Base-by-base conservation (phyloP, 2,113 vertebrate species). In the Sebastes fasciatus region DNA sequence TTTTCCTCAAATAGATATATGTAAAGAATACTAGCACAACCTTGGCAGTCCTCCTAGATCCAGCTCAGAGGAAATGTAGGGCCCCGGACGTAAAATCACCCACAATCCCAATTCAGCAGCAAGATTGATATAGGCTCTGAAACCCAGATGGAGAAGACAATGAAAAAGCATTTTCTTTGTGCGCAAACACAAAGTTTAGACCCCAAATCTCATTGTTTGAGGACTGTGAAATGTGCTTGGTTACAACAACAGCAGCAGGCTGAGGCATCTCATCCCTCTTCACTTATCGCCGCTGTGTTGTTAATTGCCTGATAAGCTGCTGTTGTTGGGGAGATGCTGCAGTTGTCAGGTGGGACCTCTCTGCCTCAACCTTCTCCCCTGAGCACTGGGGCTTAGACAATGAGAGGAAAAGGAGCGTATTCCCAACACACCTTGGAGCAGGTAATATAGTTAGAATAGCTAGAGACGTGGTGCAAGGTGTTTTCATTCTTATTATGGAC, bases 21-120 rank as follows among this genome's bases (percentile, higher is more conserved):
- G 23, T 40, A 71, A n/a, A 74, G 0, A 79, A 51, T n/a, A n/a
- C 16, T 3, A 0, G 48, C 14, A 1, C 23, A 76, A 99, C 98
- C 97, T 98, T 19, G 98, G 98, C 73, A 99, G 88, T 19, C 98
- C 98, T 43, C 97, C 97, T 0, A 99, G 96, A 86, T 99, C 98
- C 83, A 98, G 94, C 34, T 98, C 97, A 0, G 97, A 95, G 84
- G 96, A 98, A 91, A 99, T 95, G 48, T 98, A 99, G 0, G 98
- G 98, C 2, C 98, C 98, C 8, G 97, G 98, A 40, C 97, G 96
- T 78, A 99, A 94, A 86, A 98, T 97, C 75, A 98, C 97, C 97
- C 97, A 99, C 52, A 99, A 90, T 14, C 96, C 97, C 1, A 97
- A 60, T 45, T 98, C 96, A 0, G 93, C 96, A 4, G 97, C 98